Percentiles rank a stretch among this genome's conserved stretches.
phyloP scores from a whole-genome alignment of 2,797 vertebrate genomes.

The Taeniopygia guttata region DNA sequence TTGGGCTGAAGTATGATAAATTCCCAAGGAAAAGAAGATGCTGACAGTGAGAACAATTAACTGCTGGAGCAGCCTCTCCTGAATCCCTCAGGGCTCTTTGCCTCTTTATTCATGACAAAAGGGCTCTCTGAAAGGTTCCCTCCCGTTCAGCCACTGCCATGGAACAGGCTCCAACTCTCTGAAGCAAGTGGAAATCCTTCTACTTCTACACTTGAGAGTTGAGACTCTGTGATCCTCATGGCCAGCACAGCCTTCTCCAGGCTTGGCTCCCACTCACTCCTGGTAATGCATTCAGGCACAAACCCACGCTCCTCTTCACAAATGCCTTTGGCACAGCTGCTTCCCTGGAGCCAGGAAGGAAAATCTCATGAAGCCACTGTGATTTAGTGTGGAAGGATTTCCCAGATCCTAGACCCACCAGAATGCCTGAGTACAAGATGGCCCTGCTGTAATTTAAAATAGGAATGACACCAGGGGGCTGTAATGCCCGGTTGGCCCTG shows the following conservation, averaged over 20 bases:
- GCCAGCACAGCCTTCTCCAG: neutral
- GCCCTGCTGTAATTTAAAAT: neutral
- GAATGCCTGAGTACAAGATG: neutral
- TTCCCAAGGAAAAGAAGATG: neutral
- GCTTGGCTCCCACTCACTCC: neutral
- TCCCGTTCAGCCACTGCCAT: neutral
- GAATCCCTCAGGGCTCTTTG: neutral
- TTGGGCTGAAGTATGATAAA: neutral
- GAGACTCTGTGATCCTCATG: neutral
- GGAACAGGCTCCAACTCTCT: neutral
- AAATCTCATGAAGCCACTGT: neutral
- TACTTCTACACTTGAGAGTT: fast-evolving
- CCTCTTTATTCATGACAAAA: neutral
- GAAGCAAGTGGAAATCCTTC: neutral
- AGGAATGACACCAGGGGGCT: neutral
- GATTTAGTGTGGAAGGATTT: neutral
- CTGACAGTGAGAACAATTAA: constrained; percentile 12
- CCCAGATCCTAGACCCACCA: too few species aligned
- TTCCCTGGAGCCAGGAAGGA: neutral
- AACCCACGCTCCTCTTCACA: fast-evolving
- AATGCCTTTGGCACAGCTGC: neutral
- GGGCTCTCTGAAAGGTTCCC: neutral
- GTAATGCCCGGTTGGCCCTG: neutral
- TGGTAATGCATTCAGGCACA: neutral
- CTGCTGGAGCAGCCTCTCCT: neutral